These are phyloP conservation scores for Hesperia comma DNA, from an alignment of 2,888 invertebrate genomes.

Conservation along the genomic window DNA sequence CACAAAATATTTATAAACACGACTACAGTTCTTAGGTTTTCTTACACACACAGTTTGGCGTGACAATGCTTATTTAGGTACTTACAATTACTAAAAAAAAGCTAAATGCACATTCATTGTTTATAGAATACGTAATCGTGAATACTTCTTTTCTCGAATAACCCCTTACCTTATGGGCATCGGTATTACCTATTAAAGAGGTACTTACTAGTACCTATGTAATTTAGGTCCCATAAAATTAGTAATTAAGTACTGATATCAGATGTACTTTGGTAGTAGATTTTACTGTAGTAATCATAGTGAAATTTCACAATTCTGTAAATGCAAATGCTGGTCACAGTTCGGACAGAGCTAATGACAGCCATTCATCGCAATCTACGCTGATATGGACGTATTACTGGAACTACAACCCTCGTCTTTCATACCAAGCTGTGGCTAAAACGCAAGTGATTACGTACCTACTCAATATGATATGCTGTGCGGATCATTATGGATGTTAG, in stretches of 20 bases:
- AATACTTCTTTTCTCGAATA: background rate
- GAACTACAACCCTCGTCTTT: conserved; percentile 38
- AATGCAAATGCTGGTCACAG: conserved; percentile 66
- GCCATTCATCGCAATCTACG: conserved; percentile 76
- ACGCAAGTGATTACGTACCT: background rate
- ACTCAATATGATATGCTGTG: background rate
- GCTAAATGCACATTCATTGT: too few species aligned
- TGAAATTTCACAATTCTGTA: conserved; percentile 40
- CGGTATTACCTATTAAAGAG: background rate
- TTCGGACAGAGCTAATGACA: conserved; percentile 66
- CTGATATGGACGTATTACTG: conserved; percentile 70
- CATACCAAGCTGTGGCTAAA: conserved; percentile 5
- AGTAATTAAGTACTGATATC: conserved; percentile 1
- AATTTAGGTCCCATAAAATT: conserved; percentile 5
- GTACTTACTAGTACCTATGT: background rate
- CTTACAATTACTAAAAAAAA: too few species aligned
- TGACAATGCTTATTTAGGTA: too few species aligned
- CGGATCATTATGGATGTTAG: background rate
- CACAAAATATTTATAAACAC: too few species aligned
- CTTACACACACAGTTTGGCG: too few species aligned
- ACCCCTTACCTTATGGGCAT: background rate
- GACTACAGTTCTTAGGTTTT: too few species aligned
- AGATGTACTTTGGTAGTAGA: conserved; percentile 8
- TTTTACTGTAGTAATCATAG: conserved; percentile 5
- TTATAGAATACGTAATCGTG: too few species aligned